Evolutionary conservation across 2,888 invertebrate genomes (phyloP).

Genomic region (Ornithoptera alexandrae): DNA sequence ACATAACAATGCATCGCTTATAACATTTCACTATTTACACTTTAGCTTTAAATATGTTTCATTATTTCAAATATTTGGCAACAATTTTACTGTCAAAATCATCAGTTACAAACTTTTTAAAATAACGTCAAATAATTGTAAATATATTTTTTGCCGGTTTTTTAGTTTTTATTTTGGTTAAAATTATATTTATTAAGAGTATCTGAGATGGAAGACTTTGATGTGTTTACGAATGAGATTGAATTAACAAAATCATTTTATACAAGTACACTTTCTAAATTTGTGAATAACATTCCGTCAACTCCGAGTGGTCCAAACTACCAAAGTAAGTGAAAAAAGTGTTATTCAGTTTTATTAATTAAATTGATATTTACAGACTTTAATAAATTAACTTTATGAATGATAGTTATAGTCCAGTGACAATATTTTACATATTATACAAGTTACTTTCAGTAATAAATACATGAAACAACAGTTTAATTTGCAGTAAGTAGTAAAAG

Average conservation of each 20-base stretch:
- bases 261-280: constrained; percentile 59
- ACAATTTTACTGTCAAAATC: not conserved
- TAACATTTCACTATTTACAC: no score
- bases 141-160: not conserved
- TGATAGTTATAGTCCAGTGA: no score
- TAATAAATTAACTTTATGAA: no score
- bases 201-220: constrained; percentile 65
- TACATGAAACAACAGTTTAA: no score
- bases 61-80: not conserved
- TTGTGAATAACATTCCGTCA: constrained; percentile 55
- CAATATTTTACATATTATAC: no score
- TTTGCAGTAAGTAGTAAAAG: no score
- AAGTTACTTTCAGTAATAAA: no score
- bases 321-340: constrained; percentile 55
- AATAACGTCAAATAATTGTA: constrained; percentile 5
- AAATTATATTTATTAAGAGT: not conserved
- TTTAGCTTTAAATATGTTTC: no score
- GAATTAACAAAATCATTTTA: constrained; percentile 61
- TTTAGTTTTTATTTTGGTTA: not conserved
- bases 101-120: not conserved
- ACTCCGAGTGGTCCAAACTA: constrained; percentile 71
- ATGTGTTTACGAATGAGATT: constrained; percentile 70
- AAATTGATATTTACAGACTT: no score
- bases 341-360: no score
- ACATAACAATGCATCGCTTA: no score